Percentiles rank a stretch among this genome's conserved stretches.
These are phyloP conservation scores for Diachasmimorpha longicaudata DNA, from an alignment of 1,140 invertebrate species.

Conservation along the genomic window DNA sequence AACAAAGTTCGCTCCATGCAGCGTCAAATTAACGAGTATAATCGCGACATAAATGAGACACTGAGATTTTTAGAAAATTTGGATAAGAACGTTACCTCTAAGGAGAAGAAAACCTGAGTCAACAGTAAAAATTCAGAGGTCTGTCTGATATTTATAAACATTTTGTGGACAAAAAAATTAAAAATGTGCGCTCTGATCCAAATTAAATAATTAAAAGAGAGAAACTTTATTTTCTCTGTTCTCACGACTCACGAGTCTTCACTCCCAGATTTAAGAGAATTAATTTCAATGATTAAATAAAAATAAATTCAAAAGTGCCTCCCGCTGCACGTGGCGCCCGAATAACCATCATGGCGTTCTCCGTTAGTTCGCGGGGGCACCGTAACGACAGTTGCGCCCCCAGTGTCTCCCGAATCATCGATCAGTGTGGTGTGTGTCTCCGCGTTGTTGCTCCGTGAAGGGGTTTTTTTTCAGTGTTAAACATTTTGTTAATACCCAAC, in stretches of 20 bases:
- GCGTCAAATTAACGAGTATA: constrained; percentile 42
- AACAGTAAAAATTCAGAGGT: neutral
- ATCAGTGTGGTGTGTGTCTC: constrained; percentile 52
- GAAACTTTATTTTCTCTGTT: too few relatives aligned
- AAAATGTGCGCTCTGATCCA: too few relatives aligned
- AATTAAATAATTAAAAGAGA: too few relatives aligned
- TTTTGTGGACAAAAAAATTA: too few relatives aligned
- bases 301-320: neutral
- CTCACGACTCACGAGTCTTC: too few relatives aligned
- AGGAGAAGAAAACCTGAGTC: constrained; percentile 31
- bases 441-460: constrained; percentile 49
- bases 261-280: too few relatives aligned
- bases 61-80: constrained; percentile 39
- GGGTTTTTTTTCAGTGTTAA: constrained; percentile 42
- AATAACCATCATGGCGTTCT: neutral
- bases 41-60: constrained; percentile 41
- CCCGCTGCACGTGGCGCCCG: neutral
- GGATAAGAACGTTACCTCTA: constrained; percentile 28
- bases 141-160: too few relatives aligned
- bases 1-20: constrained; percentile 36
- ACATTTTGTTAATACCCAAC: constrained; percentile 33
- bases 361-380: neutral
- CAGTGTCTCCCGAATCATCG: constrained; percentile 54
- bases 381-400: constrained; percentile 42
- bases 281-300: too few relatives aligned